Evolutionary conservation across 2,113 vertebrate species (phyloP).

Genomic region (Cebus imitator): DNA sequence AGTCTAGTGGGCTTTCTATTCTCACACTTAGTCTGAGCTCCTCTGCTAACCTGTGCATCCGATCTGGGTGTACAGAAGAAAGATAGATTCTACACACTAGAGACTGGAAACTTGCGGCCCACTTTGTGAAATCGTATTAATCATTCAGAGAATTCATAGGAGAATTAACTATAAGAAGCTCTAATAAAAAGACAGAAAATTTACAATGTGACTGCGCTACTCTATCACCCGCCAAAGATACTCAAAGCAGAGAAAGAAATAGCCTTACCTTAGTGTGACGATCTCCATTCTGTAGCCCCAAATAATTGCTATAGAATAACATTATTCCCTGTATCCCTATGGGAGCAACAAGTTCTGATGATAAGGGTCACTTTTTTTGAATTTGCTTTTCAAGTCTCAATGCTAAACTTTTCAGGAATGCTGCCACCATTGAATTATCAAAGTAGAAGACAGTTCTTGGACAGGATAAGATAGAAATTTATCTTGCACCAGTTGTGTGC

Average conservation of each 20-base stretch:
- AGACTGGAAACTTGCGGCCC: accelerated
- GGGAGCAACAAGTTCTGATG: neutral
- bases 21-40: neutral
- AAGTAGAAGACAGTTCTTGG: neutral
- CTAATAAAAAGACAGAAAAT: neutral
- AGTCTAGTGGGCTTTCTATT: accelerated
- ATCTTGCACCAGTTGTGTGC: neutral
- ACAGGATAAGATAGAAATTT: neutral
- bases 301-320: neutral
- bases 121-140: neutral
- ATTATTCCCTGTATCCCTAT: neutral
- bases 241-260: neutral
- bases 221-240: accelerated
- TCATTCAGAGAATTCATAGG: neutral
- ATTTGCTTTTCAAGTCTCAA: neutral
- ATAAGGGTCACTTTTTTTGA: accelerated
- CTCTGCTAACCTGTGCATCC: neutral
- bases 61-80: neutral
- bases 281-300: too few species aligned
- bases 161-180: neutral
- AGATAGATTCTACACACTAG: accelerated
- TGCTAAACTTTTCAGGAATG: neutral
- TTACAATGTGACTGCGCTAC: neutral
- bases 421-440: accelerated
- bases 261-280: neutral